Evolutionary conservation across 2,797 vertebrate genomes (phyloP).

Genomic region (Pampus argenteus): DNA sequence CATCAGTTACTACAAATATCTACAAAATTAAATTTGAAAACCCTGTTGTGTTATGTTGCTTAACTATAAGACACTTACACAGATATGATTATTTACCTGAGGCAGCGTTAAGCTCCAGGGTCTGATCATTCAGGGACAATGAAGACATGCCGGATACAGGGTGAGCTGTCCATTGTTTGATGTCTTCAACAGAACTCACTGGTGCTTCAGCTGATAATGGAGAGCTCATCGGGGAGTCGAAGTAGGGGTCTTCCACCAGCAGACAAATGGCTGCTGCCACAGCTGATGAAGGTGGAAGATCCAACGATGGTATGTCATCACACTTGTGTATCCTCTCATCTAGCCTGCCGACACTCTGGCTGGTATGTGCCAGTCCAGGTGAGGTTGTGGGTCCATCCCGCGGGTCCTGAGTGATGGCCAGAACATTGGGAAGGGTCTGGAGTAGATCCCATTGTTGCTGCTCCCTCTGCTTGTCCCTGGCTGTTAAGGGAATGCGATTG

Average conservation of each 20-base stretch:
- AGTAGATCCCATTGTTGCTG: slow-evolving; percentile 24
- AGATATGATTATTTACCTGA: slow-evolving; percentile 57
- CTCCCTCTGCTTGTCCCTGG: slow-evolving; percentile 5
- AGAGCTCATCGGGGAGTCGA: slow-evolving; percentile 60
- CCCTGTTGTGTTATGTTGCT: not conserved
- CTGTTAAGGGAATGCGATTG: slow-evolving; percentile 7
- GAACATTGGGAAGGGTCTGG: not conserved
- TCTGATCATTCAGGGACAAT: slow-evolving; percentile 60
- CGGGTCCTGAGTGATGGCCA: not conserved
- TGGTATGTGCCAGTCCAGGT: not conserved
- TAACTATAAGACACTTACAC: not conserved
- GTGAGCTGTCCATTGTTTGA: slow-evolving; percentile 27
- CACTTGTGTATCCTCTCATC: slow-evolving; percentile 10
- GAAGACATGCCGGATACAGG: slow-evolving; percentile 38
- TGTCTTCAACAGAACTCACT: not conserved
- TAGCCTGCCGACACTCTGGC: not conserved
- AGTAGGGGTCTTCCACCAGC: slow-evolving; percentile 87
- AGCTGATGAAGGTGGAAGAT: slow-evolving; percentile 15
- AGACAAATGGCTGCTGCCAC: slow-evolving; percentile 55
- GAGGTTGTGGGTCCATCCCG: slow-evolving; percentile 21
- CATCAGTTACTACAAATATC: slow-evolving; percentile 3
- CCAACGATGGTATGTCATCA: not conserved
- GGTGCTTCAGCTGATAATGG: slow-evolving; percentile 15
- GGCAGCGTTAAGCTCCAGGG: slow-evolving; percentile 30
- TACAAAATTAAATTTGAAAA: not conserved